Evolutionary conservation across 2,113 vertebrate species (phyloP).

Genomic region (Mastomys natalensis): DNA sequence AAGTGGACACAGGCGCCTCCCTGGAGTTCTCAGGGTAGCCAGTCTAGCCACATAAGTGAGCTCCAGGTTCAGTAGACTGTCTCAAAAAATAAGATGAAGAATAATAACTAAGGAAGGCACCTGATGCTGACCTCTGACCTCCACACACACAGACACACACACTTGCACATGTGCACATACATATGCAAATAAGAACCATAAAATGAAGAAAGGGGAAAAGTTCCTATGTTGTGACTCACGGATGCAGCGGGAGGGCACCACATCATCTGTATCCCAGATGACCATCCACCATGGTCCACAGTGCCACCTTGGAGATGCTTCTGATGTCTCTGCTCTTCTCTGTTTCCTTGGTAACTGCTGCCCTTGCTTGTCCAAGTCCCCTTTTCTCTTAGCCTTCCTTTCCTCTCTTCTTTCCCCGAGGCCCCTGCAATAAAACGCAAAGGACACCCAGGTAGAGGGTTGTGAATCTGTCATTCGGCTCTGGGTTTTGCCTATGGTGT

Average conservation of each 20-base stretch:
- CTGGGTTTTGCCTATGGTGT: not conserved
- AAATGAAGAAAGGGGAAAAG: no score
- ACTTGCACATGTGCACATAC: not conserved
- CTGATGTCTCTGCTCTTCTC: not conserved
- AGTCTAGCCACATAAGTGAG: not conserved
- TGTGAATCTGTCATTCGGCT: not conserved
- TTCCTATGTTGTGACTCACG: not conserved
- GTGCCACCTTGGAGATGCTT: not conserved
- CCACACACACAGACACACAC: no score
- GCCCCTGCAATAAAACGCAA: not conserved
- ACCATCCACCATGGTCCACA: not conserved
- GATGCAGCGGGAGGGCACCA: not conserved
- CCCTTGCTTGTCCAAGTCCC: not conserved
- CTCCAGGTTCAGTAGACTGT: not conserved
- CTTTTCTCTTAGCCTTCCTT: not conserved
- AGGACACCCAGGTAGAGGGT: not conserved
- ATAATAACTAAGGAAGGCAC: not conserved
- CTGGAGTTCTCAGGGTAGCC: no score
- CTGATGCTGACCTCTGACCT: not conserved
- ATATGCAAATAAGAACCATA: not conserved
- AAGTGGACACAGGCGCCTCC: not conserved
- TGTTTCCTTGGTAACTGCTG: not conserved
- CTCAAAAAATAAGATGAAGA: not conserved
- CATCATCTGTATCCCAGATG: not conserved
- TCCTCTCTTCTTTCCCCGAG: not conserved